These are phyloP conservation scores for Argentina silus DNA, from an alignment of 2,797 vertebrate species.

Conservation along the genomic window DNA sequence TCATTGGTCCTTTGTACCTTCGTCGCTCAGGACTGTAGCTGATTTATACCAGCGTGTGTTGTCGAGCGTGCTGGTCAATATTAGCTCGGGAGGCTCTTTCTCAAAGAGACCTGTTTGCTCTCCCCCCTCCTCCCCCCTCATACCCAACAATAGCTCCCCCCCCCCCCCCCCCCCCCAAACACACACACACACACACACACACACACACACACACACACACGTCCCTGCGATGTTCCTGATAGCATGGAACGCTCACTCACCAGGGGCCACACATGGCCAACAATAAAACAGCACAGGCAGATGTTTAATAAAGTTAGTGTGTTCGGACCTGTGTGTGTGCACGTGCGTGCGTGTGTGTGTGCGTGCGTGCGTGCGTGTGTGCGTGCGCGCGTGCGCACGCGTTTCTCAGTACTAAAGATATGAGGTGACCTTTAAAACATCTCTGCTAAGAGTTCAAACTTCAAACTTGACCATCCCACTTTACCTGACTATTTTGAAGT, in stretches of 20 bases:
- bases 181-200: slow-evolving; percentile 24
- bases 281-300: slow-evolving; percentile 33
- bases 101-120: slow-evolving; percentile 62
- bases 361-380: slow-evolving; percentile 10
- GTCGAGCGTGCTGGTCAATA: slow-evolving; percentile 72
- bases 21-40: slow-evolving; percentile 65
- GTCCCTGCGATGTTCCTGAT: slow-evolving; percentile 27
- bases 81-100: slow-evolving; percentile 71
- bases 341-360: background rate
- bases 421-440: too few species aligned
- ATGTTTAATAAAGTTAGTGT: slow-evolving; percentile 46
- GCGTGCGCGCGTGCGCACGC: background rate
- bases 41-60: slow-evolving; percentile 65
- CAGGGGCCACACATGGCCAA: background rate
- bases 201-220: slow-evolving; percentile 35
- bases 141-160: slow-evolving; percentile 5
- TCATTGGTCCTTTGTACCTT: slow-evolving; percentile 69
- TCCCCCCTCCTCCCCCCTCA: slow-evolving; percentile 18
- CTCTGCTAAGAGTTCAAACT: background rate
- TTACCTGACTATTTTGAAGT: slow-evolving; percentile 30
- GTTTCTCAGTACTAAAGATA: too few species aligned
- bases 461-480: background rate
- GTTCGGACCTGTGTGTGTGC: too few species aligned
- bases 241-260: slow-evolving; percentile 50
- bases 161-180: slow-evolving; percentile 6